Percentiles rank a stretch among this genome's conserved stretches.
Conservation (phyloP, 2,113 vertebrate genomes). For the Hystrix brachyura region DNA sequence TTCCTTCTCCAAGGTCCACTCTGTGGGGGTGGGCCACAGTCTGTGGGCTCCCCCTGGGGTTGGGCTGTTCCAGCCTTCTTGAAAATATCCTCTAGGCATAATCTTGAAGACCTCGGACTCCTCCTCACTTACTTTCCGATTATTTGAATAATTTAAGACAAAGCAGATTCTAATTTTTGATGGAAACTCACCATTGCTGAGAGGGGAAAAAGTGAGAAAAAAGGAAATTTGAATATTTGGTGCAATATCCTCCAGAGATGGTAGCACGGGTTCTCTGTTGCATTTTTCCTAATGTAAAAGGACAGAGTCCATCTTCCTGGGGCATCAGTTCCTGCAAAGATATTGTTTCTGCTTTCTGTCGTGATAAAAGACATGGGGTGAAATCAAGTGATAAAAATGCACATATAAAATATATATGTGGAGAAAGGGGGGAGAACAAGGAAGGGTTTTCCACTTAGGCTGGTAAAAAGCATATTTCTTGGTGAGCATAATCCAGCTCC, state of each 20-base stretch:
- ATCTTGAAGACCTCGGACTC: background rate
- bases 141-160: constrained; percentile 45
- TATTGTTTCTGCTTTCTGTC: constrained; percentile 23
- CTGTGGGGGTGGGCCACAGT: background rate
- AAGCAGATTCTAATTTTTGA: constrained; percentile 5
- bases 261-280: background rate
- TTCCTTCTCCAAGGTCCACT: background rate
- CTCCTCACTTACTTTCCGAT: constrained; percentile 15
- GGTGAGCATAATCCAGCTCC: background rate
- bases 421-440: background rate
- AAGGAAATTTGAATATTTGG: background rate
- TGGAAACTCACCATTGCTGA: background rate
- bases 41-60: background rate
- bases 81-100: background rate
- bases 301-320: background rate
- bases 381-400: background rate
- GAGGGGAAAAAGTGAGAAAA: background rate
- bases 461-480: constrained; percentile 28
- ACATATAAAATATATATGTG: background rate
- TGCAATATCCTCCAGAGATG: background rate
- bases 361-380: background rate
- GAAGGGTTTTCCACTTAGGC: background rate
- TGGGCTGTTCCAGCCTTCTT: background rate
- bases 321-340: background rate
- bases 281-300: constrained; percentile 39